phyloP scores from a whole-genome alignment of 2,113 vertebrate species.

The Furnarius figulus region DNA sequence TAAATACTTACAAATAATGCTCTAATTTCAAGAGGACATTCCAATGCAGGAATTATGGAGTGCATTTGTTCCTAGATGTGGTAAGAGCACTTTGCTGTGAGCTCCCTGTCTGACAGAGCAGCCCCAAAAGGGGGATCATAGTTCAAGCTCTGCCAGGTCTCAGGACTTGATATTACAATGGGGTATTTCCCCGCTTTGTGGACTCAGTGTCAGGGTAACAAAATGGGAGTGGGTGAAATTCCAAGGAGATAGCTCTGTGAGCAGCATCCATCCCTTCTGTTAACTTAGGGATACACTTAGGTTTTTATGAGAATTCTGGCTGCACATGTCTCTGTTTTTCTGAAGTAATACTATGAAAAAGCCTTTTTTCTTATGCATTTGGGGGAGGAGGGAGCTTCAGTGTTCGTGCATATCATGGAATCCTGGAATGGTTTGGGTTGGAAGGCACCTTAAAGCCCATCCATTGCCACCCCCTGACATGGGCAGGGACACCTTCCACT shows the following conservation, averaged over 20 bases:
- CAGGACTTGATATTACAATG: not conserved
- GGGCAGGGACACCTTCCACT: not conserved
- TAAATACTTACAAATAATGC: not conserved
- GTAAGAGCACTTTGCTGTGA: not conserved
- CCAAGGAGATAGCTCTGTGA: not conserved
- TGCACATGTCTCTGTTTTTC: not conserved
- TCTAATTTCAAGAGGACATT: not conserved
- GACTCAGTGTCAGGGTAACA: not conserved
- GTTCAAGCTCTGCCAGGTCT: not conserved
- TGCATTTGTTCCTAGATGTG: not conserved
- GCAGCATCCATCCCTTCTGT: not conserved
- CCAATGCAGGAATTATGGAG: not conserved
- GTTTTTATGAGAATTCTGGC: rapidly evolving
- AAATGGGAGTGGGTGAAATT: not conserved
- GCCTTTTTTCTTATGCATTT: not conserved
- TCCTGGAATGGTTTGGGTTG: not conserved
- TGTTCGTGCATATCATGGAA: not conserved
- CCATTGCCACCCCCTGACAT: not conserved
- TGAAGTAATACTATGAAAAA: not conserved
- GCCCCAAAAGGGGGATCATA: not conserved
- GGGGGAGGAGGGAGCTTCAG: not conserved
- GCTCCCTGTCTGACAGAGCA: not conserved
- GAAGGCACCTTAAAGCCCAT: not conserved
- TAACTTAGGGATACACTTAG: not conserved
- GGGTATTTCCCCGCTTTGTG: not conserved